Conservation (phyloP, 2,888 invertebrate species). For the Prostheceraeus crozeri region DNA sequence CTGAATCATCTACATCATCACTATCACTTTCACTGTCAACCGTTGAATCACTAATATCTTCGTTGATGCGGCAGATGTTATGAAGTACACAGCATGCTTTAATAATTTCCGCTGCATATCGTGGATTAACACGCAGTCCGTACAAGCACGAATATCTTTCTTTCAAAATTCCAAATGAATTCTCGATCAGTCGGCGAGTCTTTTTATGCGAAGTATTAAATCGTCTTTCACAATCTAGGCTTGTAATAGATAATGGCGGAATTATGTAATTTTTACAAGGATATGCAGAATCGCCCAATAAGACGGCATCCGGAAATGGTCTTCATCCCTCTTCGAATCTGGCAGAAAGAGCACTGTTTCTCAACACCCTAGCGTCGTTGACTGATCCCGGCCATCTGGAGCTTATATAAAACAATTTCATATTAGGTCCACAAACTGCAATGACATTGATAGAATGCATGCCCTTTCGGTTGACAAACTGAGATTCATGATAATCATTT, state of each 20-base stretch:
- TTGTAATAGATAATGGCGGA: neutral
- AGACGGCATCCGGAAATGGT: neutral
- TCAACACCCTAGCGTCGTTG: conserved; percentile 1
- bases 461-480: conserved; percentile 9
- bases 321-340: neutral
- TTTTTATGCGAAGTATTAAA: neutral
- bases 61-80: no score
- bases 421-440: neutral
- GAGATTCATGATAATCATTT: neutral
- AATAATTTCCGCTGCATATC: conserved; percentile 1
- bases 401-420: neutral
- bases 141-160: neutral
- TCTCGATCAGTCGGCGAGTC: neutral
- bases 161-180: neutral
- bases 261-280: neutral
- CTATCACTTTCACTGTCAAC: no score
- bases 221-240: neutral
- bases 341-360: neutral
- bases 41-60: no score
- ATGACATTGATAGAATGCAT: conserved; percentile 14
- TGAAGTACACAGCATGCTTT: conserved; percentile 17
- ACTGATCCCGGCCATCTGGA: conserved; percentile 6
- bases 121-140: neutral
- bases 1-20: no score
- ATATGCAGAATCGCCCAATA: conserved; percentile 9